Evolutionary conservation across 2,888 invertebrate species (phyloP), one percentile per base, ranked within the genome.

Genomic region (Machimus rusticus): DNA sequence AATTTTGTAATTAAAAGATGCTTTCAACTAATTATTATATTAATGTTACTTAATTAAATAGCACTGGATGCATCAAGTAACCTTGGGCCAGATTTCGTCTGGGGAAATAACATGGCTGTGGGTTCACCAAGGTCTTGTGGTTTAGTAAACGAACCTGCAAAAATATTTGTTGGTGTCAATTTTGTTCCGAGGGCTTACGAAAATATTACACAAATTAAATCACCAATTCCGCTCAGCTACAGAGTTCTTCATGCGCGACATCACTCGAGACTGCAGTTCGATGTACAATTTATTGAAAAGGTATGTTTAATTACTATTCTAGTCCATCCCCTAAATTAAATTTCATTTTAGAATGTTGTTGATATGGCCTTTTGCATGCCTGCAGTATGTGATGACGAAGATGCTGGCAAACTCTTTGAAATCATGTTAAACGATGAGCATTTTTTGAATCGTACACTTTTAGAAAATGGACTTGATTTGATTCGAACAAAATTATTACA

Each of bases 311-410:
- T 1, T 57, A 0, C 14, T 76, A 39, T 12, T 39, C 1, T 2
- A 39, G 1, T 46, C 4, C 43, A 46, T 0, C 43, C 0, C 1
- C 16, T 28, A 31, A 34, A 31, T n/a, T 87, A 79, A 51, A 14
- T 74, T 37, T 19, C 0, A 14, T 57, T 87, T 66, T 39, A 89
- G 89, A 88, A 87, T 51, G 87, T 89, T 16, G 28, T 89, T 23
- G 88, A 89, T 77, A 81, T 89, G n/a, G 89, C 89, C 34, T 88
- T 89, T 19, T 89, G 89, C 87, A 86, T 89, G 46, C 89, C 89
- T n/a, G n/a, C 66, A 87, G 86, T 88, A 6, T 89, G 89, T 55
- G 82, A 66, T 14, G 79, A 6, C 1, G 51, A 51, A 51, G 89
- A 89, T 81, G 82, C 88, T n/a, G 86, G 66, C 23, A 77, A 34